Conservation (phyloP, 2,113 vertebrate genomes). For the Syngnathoides biaculeatus region DNA sequence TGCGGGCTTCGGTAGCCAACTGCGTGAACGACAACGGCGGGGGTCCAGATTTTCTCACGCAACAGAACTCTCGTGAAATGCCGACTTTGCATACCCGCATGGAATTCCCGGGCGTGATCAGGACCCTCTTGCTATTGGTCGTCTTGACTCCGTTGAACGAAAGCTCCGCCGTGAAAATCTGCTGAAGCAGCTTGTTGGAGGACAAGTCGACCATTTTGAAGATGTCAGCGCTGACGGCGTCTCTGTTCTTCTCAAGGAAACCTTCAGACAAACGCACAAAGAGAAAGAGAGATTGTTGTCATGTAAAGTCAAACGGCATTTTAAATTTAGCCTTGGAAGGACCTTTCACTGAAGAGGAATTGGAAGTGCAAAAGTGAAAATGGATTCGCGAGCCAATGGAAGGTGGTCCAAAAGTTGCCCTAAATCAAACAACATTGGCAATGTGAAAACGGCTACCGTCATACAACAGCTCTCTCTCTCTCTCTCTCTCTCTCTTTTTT, state of each 20-base stretch:
- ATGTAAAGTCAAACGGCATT: no score
- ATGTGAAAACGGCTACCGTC: no score
- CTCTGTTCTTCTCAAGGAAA: constrained; percentile 98
- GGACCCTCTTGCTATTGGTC: constrained; percentile 61
- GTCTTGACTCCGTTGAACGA: constrained; percentile 60
- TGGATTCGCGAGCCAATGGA: no score
- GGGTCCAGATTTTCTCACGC: no score
- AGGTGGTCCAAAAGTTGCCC: no score
- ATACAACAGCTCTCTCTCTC: no score
- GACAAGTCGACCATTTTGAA: constrained; percentile 97
- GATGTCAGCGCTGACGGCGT: constrained; percentile 95
- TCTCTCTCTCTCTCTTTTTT: no score
- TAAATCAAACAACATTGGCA: no score
- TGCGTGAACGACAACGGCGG: constrained; percentile 14
- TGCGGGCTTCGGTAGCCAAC: constrained; percentile 68
- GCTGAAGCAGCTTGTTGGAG: constrained; percentile 98
- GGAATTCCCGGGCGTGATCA: constrained; percentile 75
- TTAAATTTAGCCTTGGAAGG: no score
- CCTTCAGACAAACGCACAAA: constrained; percentile 70
- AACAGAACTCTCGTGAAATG: neutral
- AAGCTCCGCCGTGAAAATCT: constrained; percentile 96
- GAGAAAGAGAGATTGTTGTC: neutral
- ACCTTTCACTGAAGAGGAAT: no score
- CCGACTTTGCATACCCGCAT: constrained; percentile 85
- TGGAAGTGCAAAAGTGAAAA: no score